These are phyloP conservation scores for Sigmodon hispidus DNA, from an alignment of 2,113 vertebrate species.

Conservation along the genomic window DNA sequence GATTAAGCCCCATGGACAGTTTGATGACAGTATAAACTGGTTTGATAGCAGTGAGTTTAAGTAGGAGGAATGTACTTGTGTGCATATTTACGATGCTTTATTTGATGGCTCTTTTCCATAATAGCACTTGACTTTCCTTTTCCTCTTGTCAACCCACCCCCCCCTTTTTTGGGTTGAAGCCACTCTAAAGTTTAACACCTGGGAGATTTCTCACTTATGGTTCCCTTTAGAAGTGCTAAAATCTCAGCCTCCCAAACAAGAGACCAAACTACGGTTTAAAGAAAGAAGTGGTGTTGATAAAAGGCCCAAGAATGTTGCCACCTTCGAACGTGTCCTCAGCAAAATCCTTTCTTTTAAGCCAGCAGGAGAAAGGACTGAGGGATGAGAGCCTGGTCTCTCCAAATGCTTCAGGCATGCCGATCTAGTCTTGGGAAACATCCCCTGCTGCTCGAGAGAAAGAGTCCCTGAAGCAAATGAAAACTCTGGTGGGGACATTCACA, in stretches of 20 bases:
- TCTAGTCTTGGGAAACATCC: constrained; percentile 58
- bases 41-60: constrained; percentile 62
- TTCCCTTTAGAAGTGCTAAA: constrained; percentile 81
- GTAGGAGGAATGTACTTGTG: constrained; percentile 25
- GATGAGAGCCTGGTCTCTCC: constrained; percentile 69
- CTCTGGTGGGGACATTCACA: constrained; percentile 64
- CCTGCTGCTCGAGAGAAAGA: constrained; percentile 77
- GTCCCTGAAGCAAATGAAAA: constrained; percentile 66
- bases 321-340: constrained; percentile 56
- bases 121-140: constrained; percentile 75
- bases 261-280: constrained; percentile 72
- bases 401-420: constrained; percentile 66
- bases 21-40: constrained; percentile 36
- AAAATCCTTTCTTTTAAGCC: constrained; percentile 75
- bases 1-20: neutral
- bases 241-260: constrained; percentile 79
- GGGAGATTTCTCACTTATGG: constrained; percentile 78
- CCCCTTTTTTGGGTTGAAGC: constrained; percentile 75
- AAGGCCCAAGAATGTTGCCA: constrained; percentile 67
- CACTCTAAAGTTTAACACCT: constrained; percentile 79
- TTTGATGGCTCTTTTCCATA: constrained; percentile 73
- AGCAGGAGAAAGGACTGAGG: constrained; percentile 80
- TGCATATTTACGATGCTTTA: constrained; percentile 58
- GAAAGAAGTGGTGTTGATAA: constrained; percentile 69
- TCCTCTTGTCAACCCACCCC: constrained; percentile 53